These are phyloP conservation scores for Ostrea edulis DNA, from an alignment of 1,140 invertebrate species.

Conservation along the genomic window DNA sequence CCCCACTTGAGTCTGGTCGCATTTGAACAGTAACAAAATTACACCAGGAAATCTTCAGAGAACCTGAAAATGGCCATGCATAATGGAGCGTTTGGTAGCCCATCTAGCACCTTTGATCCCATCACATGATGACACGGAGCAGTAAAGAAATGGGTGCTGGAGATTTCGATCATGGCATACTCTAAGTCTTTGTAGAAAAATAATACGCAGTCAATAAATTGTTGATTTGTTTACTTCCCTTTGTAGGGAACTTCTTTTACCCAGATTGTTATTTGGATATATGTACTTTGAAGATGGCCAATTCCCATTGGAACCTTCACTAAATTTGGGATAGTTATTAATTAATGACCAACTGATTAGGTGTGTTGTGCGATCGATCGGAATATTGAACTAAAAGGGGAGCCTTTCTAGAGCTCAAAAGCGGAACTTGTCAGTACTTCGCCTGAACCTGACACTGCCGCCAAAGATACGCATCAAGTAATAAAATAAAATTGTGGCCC, in stretches of 20 bases:
- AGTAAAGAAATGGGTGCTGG: background rate
- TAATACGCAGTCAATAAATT: background rate
- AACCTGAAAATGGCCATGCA: background rate
- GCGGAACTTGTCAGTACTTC: background rate
- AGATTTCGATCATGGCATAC: background rate
- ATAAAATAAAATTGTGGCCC: constrained; percentile 8
- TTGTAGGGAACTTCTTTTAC: background rate
- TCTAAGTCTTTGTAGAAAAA: background rate
- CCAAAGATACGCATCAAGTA: constrained; percentile 9
- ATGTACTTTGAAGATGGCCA: constrained; percentile 26
- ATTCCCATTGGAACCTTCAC: background rate
- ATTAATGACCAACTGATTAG: constrained; percentile 28
- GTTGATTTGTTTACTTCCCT: constrained; percentile 19
- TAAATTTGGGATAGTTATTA: constrained; percentile 15
- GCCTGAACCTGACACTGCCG: background rate
- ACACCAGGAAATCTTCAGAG: no score
- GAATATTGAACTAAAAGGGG: background rate
- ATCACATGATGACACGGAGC: background rate
- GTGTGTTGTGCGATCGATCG: constrained; percentile 23
- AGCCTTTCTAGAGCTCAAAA: background rate
- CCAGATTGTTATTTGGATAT: background rate
- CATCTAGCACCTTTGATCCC: background rate
- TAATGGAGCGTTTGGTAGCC: background rate
- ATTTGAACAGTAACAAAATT: no score
- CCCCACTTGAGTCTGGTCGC: no score